phyloP scores from a whole-genome alignment of 2,888 invertebrate species.

The Carabus problematicus region DNA sequence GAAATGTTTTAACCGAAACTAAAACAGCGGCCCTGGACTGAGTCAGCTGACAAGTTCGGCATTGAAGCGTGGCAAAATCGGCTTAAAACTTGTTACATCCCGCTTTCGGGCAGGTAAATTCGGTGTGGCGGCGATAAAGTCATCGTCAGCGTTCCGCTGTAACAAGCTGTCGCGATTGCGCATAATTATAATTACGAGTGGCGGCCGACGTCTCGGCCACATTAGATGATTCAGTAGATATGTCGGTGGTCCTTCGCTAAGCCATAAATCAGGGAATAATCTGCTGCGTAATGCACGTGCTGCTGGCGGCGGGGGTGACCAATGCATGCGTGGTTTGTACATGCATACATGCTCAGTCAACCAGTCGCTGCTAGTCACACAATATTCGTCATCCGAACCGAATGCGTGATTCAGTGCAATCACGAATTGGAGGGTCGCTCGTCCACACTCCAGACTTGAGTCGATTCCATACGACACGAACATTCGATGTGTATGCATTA shows the following conservation, averaged over 20 bases:
- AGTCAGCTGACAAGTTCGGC: no score
- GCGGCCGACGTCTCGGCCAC: slow-evolving; percentile 6
- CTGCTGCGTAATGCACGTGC: slow-evolving; percentile 35
- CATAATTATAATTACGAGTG: slow-evolving; percentile 12
- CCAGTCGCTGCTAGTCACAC: neutral
- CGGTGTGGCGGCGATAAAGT: neutral
- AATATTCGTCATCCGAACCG: slow-evolving; percentile 6
- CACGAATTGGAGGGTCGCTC: neutral
- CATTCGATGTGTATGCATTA: no score
- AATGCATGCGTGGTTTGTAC: slow-evolving; percentile 6
- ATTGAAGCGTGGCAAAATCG: neutral
- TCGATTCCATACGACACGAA: no score
- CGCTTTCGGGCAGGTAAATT: neutral
- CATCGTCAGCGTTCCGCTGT: neutral
- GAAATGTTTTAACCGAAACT: no score
- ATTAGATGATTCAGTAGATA: slow-evolving; percentile 31
- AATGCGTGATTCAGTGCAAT: slow-evolving; percentile 11
- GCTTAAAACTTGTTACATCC: neutral
- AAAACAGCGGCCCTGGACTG: no score
- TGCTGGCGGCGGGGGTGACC: slow-evolving; percentile 8
- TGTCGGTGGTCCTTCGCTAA: slow-evolving; percentile 16
- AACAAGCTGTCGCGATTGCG: neutral
- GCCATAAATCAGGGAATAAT: slow-evolving; percentile 33
- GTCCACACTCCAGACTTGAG: neutral
- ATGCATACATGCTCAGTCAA: neutral